A percentile compares a stretch with the other conserved stretches of the same genome.
Conservation (phyloP, 2,797 vertebrate genomes). For the Halcyon smyrnensis region DNA sequence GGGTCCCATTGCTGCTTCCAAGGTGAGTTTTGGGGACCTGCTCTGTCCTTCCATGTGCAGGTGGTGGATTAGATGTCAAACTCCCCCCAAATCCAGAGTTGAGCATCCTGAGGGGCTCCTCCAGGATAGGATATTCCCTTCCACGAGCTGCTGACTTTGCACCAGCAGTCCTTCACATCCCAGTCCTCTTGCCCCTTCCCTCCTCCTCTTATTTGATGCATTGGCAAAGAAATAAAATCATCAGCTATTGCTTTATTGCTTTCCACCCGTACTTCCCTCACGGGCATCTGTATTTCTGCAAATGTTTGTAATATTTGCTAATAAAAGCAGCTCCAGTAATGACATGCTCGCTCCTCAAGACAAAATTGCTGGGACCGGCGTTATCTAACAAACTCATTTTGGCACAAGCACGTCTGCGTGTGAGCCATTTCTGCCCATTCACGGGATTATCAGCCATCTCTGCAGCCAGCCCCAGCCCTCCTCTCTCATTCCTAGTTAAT, state of each 20-base stretch:
- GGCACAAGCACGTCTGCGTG: constrained; percentile 14
- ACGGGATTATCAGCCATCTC: constrained; percentile 70
- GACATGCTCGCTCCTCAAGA: constrained; percentile 37
- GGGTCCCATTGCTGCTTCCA: rapidly evolving
- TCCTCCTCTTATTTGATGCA: neutral
- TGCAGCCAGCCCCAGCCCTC: constrained; percentile 67
- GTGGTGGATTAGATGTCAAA: neutral
- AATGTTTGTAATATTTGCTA: constrained; percentile 58
- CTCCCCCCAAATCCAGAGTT: neutral
- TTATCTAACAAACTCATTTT: constrained; percentile 62
- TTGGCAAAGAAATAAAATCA: constrained; percentile 33
- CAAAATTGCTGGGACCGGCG: constrained; percentile 34
- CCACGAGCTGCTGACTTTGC: neutral
- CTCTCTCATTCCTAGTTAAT: constrained; percentile 80
- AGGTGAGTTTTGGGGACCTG: neutral
- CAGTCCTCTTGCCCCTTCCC: neutral
- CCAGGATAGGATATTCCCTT: neutral
- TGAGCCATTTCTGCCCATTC: constrained; percentile 60
- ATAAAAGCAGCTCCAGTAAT: constrained; percentile 61
- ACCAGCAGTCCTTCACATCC: neutral
- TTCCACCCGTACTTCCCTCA: constrained; percentile 22
- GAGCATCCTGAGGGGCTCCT: neutral
- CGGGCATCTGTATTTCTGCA: constrained; percentile 41
- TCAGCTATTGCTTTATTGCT: constrained; percentile 47
- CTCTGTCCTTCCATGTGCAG: neutral